Evolutionary conservation across 2,888 invertebrate genomes (phyloP).

Genomic region (Meteorus colon): DNA sequence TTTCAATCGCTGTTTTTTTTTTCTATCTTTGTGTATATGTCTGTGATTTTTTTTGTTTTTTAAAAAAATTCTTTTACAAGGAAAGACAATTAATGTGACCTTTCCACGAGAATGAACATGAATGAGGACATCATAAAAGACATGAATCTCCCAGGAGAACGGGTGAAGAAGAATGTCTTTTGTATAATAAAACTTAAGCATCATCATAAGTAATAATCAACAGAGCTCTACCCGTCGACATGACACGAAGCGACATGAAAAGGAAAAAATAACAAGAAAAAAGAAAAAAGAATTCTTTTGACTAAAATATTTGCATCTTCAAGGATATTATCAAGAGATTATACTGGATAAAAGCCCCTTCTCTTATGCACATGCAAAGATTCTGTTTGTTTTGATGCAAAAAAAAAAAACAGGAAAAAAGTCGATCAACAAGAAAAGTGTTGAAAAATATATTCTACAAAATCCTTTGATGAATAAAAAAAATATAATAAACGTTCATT

Average conservation of each 20-base stretch:
- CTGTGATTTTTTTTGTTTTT: not conserved
- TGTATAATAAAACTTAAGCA: not conserved
- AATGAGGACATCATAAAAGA: constrained; percentile 22
- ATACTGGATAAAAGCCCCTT: not conserved
- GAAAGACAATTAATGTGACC: not conserved
- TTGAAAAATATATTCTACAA: not conserved
- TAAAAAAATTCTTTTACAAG: not conserved
- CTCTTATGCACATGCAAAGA: not conserved
- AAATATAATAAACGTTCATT: not conserved
- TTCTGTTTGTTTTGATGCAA: not conserved
- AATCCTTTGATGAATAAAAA: not conserved
- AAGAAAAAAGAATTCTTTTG: not conserved
- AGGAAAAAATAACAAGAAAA: not conserved
- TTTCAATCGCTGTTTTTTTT: not conserved
- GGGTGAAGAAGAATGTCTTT: constrained; percentile 3
- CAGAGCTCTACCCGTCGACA: not conserved
- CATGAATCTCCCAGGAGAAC: constrained; percentile 6
- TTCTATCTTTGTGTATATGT: not conserved
- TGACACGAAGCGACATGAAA: not conserved
- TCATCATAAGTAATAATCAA: constrained; percentile 28
- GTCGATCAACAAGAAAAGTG: not conserved
- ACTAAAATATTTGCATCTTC: not conserved
- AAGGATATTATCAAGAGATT: not conserved
- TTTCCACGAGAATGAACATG: constrained; percentile 2
- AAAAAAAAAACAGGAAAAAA: not conserved